Conservation (phyloP, 2,113 vertebrate species). For the Phyllopteryx taeniolatus region DNA sequence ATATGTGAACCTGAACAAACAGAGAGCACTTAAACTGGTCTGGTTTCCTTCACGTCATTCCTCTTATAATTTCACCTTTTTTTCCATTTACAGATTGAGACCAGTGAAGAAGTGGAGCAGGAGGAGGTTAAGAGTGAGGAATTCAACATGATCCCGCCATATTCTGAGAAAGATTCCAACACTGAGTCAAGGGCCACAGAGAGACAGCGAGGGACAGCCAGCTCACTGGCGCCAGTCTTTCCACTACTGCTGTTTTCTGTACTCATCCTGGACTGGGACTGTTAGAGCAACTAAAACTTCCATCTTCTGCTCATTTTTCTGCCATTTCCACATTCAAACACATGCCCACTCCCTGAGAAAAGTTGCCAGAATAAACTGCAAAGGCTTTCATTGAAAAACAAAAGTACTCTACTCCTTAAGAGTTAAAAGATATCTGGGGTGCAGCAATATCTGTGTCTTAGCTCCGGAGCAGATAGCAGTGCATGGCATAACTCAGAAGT, state of each 20-base stretch:
- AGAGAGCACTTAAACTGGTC: too few species aligned
- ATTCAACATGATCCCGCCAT: constrained; percentile 67
- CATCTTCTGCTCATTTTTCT: constrained; percentile 19
- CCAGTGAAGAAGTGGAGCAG: constrained; percentile 56
- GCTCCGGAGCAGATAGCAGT: constrained; percentile 38
- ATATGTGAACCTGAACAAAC: background rate
- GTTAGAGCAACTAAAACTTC: constrained; percentile 44
- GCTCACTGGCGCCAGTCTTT: constrained; percentile 28
- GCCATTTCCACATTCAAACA: constrained; percentile 36
- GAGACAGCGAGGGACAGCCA: constrained; percentile 47
- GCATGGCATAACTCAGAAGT: constrained; percentile 52
- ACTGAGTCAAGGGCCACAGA: constrained; percentile 53
- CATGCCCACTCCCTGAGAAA: constrained; percentile 29
- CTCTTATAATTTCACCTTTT: background rate
- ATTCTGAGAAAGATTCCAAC: constrained; percentile 66
- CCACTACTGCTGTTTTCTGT: constrained; percentile 54
- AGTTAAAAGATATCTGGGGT: constrained; percentile 35
- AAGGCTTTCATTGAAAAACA: constrained; percentile 21
- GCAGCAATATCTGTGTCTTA: constrained; percentile 19
- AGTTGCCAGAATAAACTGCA: constrained; percentile 28
- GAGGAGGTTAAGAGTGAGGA: constrained; percentile 47
- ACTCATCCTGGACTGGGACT: constrained; percentile 50
- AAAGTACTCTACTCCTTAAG: constrained; percentile 10
- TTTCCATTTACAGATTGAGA: constrained; percentile 55
- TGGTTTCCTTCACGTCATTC: too few species aligned